These are phyloP conservation scores for Cantharis lateralis DNA, from an alignment of 2,888 invertebrate genomes.

Conservation along the genomic window DNA sequence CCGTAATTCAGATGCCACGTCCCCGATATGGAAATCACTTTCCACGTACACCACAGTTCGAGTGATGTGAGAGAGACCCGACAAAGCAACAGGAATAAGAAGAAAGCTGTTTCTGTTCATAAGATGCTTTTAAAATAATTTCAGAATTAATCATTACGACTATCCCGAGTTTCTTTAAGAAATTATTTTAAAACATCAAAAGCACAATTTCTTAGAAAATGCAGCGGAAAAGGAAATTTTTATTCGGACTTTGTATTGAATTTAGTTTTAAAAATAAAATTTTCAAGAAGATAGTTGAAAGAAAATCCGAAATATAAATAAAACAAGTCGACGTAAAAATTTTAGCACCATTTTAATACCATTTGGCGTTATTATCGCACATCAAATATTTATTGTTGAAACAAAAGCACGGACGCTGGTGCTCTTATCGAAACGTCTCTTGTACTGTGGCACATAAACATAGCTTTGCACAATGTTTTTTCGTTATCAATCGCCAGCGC, in stretches of 20 bases:
- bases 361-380: constrained; percentile 25
- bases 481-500: constrained; percentile 32
- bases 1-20: too few species aligned
- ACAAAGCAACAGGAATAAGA: too few species aligned
- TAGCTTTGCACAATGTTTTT: constrained; percentile 22
- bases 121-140: not conserved
- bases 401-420: constrained; percentile 29
- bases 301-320: not conserved
- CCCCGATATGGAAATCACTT: too few species aligned
- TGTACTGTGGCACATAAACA: constrained; percentile 21
- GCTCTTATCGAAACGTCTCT: constrained; percentile 27
- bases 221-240: not conserved
- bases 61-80: too few species aligned
- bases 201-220: not conserved
- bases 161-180: not conserved
- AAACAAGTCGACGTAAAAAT: not conserved
- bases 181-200: not conserved
- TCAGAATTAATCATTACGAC: not conserved
- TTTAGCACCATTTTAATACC: not conserved
- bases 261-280: not conserved
- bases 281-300: not conserved
- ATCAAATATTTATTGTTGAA: constrained; percentile 33
- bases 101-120: not conserved
- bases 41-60: too few species aligned
- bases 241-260: not conserved